Percentiles rank a stretch among this genome's conserved stretches.
Evolutionary conservation across 2,113 vertebrate genomes (phyloP).

Genomic region (Equus przewalskii): DNA sequence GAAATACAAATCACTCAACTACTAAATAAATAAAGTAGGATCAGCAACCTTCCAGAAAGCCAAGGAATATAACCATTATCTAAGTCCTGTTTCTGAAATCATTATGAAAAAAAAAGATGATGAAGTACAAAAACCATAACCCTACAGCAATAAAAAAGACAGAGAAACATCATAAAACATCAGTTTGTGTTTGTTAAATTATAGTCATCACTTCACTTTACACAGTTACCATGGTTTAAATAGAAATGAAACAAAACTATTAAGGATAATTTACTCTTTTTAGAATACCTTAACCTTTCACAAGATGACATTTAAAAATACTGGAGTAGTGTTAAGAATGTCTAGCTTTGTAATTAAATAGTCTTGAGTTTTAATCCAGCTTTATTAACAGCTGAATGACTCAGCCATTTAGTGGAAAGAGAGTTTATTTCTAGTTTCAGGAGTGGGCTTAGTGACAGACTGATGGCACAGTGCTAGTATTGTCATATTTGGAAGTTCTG

Average conservation of each 20-base stretch:
- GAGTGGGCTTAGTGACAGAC: background rate
- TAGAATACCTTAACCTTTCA: background rate
- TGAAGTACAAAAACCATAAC: background rate
- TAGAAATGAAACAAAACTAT: conserved; percentile 24
- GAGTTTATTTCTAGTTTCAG: background rate
- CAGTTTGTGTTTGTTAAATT: conserved; percentile 21
- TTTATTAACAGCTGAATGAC: background rate
- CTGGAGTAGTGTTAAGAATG: background rate
- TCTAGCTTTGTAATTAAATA: background rate
- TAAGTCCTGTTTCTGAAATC: conserved; percentile 14
- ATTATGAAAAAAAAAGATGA: background rate
- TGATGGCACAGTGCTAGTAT: background rate
- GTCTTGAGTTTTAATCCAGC: background rate
- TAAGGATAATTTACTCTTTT: conserved; percentile 11
- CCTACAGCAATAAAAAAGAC: background rate
- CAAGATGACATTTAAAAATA: conserved; percentile 5
- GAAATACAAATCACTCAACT: background rate
- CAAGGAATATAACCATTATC: background rate
- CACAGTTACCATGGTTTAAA: background rate
- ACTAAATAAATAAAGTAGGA: background rate
- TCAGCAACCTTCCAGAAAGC: background rate
- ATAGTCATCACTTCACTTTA: conserved; percentile 18
- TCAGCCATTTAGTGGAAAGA: background rate
- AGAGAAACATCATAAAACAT: conserved; percentile 29
- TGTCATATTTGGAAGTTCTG: background rate